Conservation (phyloP, 2,113 vertebrate species). For the Hydrochoerus hydrochaeris region DNA sequence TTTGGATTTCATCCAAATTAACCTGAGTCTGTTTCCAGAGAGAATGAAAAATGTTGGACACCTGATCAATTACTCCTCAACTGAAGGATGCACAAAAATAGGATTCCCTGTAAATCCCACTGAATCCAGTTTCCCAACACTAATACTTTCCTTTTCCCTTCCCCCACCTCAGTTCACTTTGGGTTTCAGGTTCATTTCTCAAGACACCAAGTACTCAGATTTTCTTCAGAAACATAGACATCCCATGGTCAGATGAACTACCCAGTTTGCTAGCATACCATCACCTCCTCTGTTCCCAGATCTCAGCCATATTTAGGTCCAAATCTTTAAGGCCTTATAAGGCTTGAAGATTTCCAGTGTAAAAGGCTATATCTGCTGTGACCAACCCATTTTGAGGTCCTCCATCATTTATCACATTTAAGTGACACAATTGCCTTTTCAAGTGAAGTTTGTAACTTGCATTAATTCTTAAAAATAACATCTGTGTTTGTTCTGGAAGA, state of each 20-base stretch:
- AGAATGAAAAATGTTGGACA: slow-evolving; percentile 86
- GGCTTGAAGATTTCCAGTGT: slow-evolving; percentile 96
- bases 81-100: slow-evolving; percentile 73
- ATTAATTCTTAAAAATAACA: slow-evolving; percentile 96
- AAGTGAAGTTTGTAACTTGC: slow-evolving; percentile 96
- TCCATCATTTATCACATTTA: slow-evolving; percentile 96
- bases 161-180: slow-evolving; percentile 63
- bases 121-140: slow-evolving; percentile 73
- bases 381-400: slow-evolving; percentile 99
- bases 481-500: slow-evolving; percentile 96
- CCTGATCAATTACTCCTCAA: slow-evolving; percentile 83
- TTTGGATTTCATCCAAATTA: slow-evolving; percentile 94
- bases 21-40: slow-evolving; percentile 91
- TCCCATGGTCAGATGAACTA: slow-evolving; percentile 74
- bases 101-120: slow-evolving; percentile 80
- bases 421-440: slow-evolving; percentile 95
- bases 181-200: slow-evolving; percentile 72
- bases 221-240: slow-evolving; percentile 74
- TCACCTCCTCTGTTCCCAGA: slow-evolving; percentile 99
- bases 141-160: slow-evolving; percentile 69
- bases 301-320: slow-evolving; percentile 97
- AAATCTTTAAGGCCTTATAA: slow-evolving; percentile 95
- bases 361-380: slow-evolving; percentile 97
- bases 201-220: slow-evolving; percentile 67
- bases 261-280: slow-evolving; percentile 76